A percentile compares a stretch with the other conserved stretches of the same genome.
phyloP scores from a whole-genome alignment of 2,113 vertebrate species.

The Lynx canadensis region DNA sequence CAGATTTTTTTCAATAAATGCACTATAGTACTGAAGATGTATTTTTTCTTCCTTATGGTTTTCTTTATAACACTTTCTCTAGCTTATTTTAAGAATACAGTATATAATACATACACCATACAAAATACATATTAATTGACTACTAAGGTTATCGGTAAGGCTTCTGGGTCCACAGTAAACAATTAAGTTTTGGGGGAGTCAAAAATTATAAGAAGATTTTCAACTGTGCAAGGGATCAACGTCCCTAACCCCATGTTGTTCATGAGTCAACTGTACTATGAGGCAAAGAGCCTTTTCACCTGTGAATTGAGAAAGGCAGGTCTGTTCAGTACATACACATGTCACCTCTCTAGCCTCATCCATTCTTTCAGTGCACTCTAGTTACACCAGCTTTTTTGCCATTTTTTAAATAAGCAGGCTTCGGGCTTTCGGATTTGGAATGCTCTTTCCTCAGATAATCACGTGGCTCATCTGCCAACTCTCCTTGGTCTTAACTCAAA shows the following conservation, averaged over 20 bases:
- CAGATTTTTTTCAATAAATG: neutral
- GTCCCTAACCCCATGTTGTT: neutral
- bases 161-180: neutral
- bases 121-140: neutral
- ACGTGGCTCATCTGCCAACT: neutral
- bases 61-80: neutral
- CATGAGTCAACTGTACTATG: neutral
- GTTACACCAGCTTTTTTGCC: neutral
- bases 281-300: neutral
- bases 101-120: neutral
- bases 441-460: constrained; percentile 6
- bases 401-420: neutral
- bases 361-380: neutral
- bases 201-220: neutral
- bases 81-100: neutral
- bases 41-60: neutral
- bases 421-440: neutral
- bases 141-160: neutral
- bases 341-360: neutral
- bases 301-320: neutral
- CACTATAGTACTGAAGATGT: neutral
- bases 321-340: neutral
- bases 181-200: neutral
- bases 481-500: neutral
- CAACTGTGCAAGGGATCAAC: neutral